A percentile compares a stretch with the other conserved stretches of the same genome.
Conservation (phyloP, 2,113 vertebrate species). For the Gnathonemus longibarbis region DNA sequence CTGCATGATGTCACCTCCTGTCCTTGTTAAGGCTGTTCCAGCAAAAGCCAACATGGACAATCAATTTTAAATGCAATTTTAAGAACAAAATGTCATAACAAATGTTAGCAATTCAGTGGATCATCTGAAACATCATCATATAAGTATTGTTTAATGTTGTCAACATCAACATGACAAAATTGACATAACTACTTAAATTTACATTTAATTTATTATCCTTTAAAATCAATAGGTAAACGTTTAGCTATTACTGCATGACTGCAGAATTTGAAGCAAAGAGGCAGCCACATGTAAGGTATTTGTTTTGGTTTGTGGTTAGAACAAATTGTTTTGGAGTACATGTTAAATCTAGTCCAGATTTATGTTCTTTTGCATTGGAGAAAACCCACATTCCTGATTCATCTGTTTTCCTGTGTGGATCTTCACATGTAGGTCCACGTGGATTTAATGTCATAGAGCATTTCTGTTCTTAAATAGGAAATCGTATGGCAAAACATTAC, state of each 20-base stretch:
- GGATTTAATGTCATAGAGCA: neutral
- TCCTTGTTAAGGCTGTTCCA: neutral
- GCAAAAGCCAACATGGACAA: neutral
- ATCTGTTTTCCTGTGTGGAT: neutral
- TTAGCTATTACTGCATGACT: neutral
- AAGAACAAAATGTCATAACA: neutral
- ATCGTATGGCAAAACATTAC: neutral
- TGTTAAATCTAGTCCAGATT: conserved; percentile 11
- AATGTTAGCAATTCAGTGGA: neutral
- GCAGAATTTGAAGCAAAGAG: neutral
- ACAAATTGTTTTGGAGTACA: conserved; percentile 2
- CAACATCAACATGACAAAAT: neutral
- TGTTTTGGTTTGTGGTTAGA: conserved; percentile 8
- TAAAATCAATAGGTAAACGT: neutral
- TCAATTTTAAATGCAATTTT: neutral
- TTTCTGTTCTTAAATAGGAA: neutral
- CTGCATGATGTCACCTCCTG: neutral
- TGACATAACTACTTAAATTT: neutral
- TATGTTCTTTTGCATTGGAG: neutral
- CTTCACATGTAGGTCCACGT: neutral
- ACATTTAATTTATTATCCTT: conserved; percentile 4
- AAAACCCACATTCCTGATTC: neutral
- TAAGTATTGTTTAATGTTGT: neutral
- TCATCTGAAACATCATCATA: neutral
- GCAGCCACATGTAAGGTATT: neutral